These are phyloP conservation scores for Delphinus delphis DNA, from an alignment of 2,113 vertebrate species.

Conservation along the genomic window DNA sequence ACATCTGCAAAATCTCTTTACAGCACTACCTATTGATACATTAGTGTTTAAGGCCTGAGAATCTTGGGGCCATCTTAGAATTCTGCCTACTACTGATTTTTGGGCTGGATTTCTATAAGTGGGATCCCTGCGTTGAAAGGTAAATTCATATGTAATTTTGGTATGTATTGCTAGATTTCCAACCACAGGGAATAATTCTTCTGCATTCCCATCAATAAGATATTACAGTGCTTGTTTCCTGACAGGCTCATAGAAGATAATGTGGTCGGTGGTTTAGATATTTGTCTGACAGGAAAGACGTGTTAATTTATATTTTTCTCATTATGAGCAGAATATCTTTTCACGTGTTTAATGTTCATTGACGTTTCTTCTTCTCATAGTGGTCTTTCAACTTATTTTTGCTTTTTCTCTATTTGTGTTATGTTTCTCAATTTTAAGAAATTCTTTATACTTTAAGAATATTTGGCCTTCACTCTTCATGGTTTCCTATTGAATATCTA, in stretches of 20 bases:
- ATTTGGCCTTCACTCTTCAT: not conserved
- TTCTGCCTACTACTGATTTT: not conserved
- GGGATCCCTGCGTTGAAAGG: not conserved
- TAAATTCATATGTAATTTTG: not conserved
- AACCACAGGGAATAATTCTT: not conserved
- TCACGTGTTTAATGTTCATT: not conserved
- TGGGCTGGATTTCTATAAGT: not conserved
- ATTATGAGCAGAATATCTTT: not conserved
- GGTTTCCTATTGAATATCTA: not conserved
- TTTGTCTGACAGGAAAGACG: not conserved
- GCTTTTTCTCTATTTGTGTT: not conserved
- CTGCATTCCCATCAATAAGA: not conserved
- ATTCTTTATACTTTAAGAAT: not conserved
- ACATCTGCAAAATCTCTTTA: not conserved
- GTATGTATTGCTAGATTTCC: not conserved
- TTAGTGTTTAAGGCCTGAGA: not conserved
- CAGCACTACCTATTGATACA: not conserved
- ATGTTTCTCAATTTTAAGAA: not conserved
- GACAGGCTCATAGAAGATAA: not conserved
- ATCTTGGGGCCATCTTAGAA: not conserved
- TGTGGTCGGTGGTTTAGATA: not conserved
- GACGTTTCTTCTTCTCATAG: not conserved
- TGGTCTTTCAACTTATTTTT: not conserved
- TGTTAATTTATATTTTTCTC: conserved; percentile 2
- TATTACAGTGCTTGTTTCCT: not conserved